Conservation (phyloP, 2,888 invertebrate species). For the Nomada fucata region DNA sequence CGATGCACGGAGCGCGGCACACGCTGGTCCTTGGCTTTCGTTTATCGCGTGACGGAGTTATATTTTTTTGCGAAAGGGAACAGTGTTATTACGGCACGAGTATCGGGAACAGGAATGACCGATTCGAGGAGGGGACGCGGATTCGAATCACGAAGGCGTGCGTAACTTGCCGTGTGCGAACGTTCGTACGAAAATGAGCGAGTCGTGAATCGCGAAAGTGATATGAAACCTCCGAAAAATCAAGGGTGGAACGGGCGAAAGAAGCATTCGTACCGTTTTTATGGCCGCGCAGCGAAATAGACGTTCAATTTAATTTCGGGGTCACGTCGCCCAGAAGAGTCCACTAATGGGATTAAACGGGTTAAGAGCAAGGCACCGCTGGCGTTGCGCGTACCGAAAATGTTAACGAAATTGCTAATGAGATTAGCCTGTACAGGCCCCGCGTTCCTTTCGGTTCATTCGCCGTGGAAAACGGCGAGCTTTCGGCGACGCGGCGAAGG, state of each 20-base stretch:
- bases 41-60: neutral
- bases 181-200: too few species aligned
- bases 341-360: conserved; percentile 30
- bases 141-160: neutral
- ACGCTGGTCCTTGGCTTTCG: neutral
- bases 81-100: neutral
- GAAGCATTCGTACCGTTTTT: conserved; percentile 13
- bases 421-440: conserved; percentile 10
- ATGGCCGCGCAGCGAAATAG: conserved; percentile 21
- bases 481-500: neutral
- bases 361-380: conserved; percentile 10
- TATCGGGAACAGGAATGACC: neutral
- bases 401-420: conserved; percentile 24
- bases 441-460: neutral
- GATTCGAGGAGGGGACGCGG: neutral
- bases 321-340: conserved; percentile 15
- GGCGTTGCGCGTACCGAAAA: conserved; percentile 19
- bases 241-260: neutral
- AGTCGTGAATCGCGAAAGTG: neutral
- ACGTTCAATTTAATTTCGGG: conserved; percentile 35
- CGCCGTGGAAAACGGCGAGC: neutral
- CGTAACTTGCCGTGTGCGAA: too few species aligned
- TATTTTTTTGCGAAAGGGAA: neutral
- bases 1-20: conserved; percentile 7
- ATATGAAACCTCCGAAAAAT: neutral